Evolutionary conservation across 2,113 vertebrate species (phyloP), one percentile per base, ranked within the genome.

Genomic region (human (Homo sapiens)): DNA sequence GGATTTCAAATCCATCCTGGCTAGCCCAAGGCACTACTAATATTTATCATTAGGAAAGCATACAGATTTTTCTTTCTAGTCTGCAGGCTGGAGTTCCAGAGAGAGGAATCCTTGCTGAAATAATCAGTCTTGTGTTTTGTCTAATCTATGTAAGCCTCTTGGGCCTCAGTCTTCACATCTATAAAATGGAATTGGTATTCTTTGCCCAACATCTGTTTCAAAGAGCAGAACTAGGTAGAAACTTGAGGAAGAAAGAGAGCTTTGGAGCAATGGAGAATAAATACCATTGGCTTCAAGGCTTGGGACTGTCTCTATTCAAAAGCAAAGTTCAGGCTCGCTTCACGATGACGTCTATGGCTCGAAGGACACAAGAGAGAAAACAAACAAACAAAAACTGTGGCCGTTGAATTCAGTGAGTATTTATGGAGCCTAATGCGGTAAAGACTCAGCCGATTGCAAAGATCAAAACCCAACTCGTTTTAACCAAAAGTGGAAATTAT

Each of bases 11-110:
- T 48, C 25, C 7, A 8, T 23, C 40, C 90, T 45, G 35, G 20
- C 45, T 8, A 17, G 27, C n/a, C 40, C 22, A 3, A 83, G 35
- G 1, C 13, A 0, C 10, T 3, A 16, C 11, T 38, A 8, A 43
- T 4, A 8, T 5, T 27, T 2, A 10, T 76, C 75, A 17, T 48
- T 40, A 23, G 45, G 45, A 83, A 38, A 40, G 20, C 38, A 66
- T 16, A 22, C 12, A 52, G 84, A 20, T 18, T 92, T 66, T 84
- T 79, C 84, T 40, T 75, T 59, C 43, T 35, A 22, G 35, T 59
- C 30, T 86, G 12, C 38, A 45, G 11, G 25, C n/a, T 22, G 0
- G 48, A 43, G 11, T 43, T 59, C 20, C 50, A 48, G 87, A 27
- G 59, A 8, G 22, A 38, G 35, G 11, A 32, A n/a, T 11, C 68